These are phyloP conservation scores for Dendroctonus valens DNA, from an alignment of 1,140 invertebrate species.

Conservation along the genomic window DNA sequence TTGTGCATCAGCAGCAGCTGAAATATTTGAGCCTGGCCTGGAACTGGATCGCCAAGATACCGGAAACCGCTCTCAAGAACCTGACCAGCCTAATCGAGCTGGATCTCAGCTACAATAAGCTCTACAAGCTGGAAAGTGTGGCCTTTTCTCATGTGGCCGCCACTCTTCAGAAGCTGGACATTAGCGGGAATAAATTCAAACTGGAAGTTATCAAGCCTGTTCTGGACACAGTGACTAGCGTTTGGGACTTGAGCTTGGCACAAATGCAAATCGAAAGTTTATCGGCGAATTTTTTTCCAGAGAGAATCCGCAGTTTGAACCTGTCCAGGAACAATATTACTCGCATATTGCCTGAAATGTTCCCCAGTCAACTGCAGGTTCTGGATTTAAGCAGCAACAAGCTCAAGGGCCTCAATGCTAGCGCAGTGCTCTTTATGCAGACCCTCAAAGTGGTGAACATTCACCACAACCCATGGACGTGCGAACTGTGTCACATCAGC, in stretches of 20 bases:
- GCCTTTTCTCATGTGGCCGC: constrained; percentile 61
- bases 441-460: constrained; percentile 56
- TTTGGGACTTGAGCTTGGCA: constrained; percentile 59
- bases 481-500: constrained; percentile 61
- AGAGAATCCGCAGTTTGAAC: constrained; percentile 57
- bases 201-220: constrained; percentile 52
- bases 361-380: constrained; percentile 56
- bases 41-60: constrained; percentile 71
- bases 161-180: constrained; percentile 60
- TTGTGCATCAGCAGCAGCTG: constrained; percentile 63
- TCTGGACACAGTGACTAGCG: constrained; percentile 57
- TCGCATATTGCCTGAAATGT: constrained; percentile 34
- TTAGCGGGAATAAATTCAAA: constrained; percentile 64
- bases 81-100: constrained; percentile 63
- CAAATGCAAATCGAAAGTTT: constrained; percentile 59
- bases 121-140: constrained; percentile 62
- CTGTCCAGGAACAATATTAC: constrained; percentile 56
- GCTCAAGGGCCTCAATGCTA: constrained; percentile 58
- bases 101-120: constrained; percentile 73
- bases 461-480: constrained; percentile 64
- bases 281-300: constrained; percentile 55
- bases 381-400: constrained; percentile 64
- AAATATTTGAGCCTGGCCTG: constrained; percentile 60
- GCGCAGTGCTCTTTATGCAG: constrained; percentile 56
- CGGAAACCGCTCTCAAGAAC: constrained; percentile 67